Conservation (phyloP, 2,888 invertebrate species). For the Pelosia muscerda region DNA sequence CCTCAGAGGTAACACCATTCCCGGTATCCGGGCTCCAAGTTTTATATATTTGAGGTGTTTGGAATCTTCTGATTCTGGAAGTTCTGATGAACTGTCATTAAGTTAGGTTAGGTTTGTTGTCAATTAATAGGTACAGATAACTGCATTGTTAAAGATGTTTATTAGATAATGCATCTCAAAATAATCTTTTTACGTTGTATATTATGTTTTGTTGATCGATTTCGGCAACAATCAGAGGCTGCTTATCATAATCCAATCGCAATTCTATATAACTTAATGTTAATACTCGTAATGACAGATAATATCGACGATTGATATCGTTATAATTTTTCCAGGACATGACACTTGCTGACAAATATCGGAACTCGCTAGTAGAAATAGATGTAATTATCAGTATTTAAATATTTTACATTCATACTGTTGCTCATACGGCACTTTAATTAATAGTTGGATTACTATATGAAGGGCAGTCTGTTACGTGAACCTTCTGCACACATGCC, state of each 20-base stretch:
- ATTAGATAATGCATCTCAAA: not conserved
- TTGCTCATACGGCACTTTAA: too few relatives aligned
- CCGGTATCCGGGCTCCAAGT: too few relatives aligned
- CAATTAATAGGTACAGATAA: not conserved
- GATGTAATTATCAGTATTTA: too few relatives aligned
- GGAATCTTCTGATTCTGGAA: too few relatives aligned
- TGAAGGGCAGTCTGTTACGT: too few relatives aligned
- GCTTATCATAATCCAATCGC: not conserved
- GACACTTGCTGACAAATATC: not conserved
- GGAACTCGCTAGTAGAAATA: not conserved
- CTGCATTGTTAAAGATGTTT: not conserved
- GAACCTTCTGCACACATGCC: too few relatives aligned
- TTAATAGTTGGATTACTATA: not conserved
- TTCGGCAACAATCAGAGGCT: not conserved
- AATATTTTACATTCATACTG: too few relatives aligned
- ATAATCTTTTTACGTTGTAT: not conserved
- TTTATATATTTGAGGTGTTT: too few relatives aligned
- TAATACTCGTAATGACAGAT: not conserved
- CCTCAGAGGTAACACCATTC: too few relatives aligned
- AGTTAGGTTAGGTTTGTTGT: not conserved
- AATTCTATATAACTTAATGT: not conserved
- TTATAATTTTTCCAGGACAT: not conserved
- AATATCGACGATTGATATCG: not conserved
- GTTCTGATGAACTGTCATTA: too few relatives aligned
- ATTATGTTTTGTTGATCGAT: slow-evolving; percentile 1